Evolutionary conservation across 1,140 invertebrate genomes (phyloP), one percentile per base, ranked within the genome.

Genomic region (Odontomachus brunneus): DNA sequence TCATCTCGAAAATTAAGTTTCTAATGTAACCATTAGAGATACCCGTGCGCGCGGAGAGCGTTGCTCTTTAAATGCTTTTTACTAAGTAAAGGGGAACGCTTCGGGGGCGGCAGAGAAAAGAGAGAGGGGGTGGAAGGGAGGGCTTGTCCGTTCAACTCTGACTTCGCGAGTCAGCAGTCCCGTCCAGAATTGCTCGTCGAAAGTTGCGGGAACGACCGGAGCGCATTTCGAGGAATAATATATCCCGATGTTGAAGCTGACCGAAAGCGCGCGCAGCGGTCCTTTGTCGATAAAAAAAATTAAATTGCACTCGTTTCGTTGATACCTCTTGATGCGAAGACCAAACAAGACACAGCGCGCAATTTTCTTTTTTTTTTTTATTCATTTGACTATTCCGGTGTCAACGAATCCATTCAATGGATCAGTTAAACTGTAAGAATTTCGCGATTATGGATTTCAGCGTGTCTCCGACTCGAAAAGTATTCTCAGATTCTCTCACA

Each of bases 1-100:
- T 57, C 65, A 80, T 71, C 65, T 71, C 65, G 75, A 71, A 80
- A 80, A 80, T 80, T 80, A 80, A 80, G 75, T 80, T 80, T 80
- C 65, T 71, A 80, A 71, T 71, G 65, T 29, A 80, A 57, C 33
- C 53, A n/a, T 80, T 71, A 48, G 66, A 80, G 66, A 80, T 29
- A 57, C 65, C 55, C 75, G 33, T 26, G 62, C 60, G 9, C 44
- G 62, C 60, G 9, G 33, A 38, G 48, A 53, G 48, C 75, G 75
- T 71, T 80, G 75, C 75, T 69, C 75, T 80, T 80, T 80, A 71
- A 69, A 80, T n/a, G 75, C 65, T 80, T 59, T 69, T 71, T 71
- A 71, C 33, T 24, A 26, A 63, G 24, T 75, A 57, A 29, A 48
- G 55, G 55, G 33, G 17, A 72, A 81, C 24, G 51, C 57, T 73